Base-by-base conservation (phyloP, 2,113 vertebrate genomes). In the Stegastes partitus region DNA sequence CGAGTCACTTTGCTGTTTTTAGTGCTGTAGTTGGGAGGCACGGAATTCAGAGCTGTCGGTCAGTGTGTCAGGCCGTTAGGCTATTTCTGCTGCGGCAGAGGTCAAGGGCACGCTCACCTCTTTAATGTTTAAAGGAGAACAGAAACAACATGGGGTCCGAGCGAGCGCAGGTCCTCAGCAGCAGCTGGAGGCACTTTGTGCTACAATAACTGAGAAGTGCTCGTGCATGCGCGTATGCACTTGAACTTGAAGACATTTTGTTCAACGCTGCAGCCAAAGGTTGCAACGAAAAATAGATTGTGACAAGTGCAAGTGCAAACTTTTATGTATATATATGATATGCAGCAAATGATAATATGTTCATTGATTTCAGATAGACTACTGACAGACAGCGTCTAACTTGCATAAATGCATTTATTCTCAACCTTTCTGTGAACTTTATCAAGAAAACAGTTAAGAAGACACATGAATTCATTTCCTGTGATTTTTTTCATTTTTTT, bases 1-100 rank as follows among this genome's bases (percentile, higher is more conserved):
- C 6, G 51, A 88, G 86, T 88, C 89, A 91, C 73, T 73, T 67
- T 67, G 82, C 91, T 87, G 78, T 85, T 91, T 91, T 89, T 87
- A 90, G 84, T 58, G 79, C 57, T 62, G 74, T 12, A 44, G 72
- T 18, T 25, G 47, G 68, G 59, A 31, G 70, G 18, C 16, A 10
- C 45, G 59, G 67, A 50, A 79, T 90, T 84, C 76, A 75, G 79
- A 78, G 75, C 68, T 69, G 75, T 77, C 23, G 74, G 85, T 91
- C 87, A 87, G 81, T 75, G 83, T 87, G 85, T 87, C 83, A 74
- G 74, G 34, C 68, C 69, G 56, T 63, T 47, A 23, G 15, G 63
- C 70, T 87, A 83, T 86, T 88, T 85, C 58, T 79, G 83, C 82
- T 55, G 67, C 79, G 39, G 16, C 4, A 69, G 69, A 58, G 80